Conservation (phyloP, 2,888 invertebrate species). For the Lepidocyrtinus sp. region DNA sequence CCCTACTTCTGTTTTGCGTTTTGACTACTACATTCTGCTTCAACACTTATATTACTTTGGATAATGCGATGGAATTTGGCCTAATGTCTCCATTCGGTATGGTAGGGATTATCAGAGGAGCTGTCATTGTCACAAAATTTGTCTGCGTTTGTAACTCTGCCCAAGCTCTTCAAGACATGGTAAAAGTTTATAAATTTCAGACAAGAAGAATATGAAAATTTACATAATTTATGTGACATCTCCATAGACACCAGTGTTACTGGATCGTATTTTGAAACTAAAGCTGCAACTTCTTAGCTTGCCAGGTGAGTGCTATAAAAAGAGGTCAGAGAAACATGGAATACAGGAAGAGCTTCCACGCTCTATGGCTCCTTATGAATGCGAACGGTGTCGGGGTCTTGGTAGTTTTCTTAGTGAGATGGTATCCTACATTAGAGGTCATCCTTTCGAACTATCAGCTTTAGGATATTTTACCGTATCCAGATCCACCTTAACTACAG, state of each 20-base stretch:
- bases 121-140: slow-evolving; percentile 42
- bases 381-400: slow-evolving; percentile 21
- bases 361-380: not conserved
- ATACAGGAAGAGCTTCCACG: not conserved
- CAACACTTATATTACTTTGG: slow-evolving; percentile 37
- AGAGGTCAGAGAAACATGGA: not conserved
- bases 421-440: slow-evolving; percentile 39
- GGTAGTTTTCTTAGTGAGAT: slow-evolving; percentile 41
- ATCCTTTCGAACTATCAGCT: slow-evolving; percentile 54
- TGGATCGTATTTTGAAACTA: slow-evolving; percentile 30
- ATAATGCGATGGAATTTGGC: slow-evolving; percentile 33
- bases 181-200: too few species aligned
- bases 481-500: slow-evolving; percentile 50
- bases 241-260: slow-evolving; percentile 35
- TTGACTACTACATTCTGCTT: slow-evolving; percentile 41
- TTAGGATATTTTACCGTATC: slow-evolving; percentile 56
- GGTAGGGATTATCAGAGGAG: not conserved
- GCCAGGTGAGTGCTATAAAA: not conserved
- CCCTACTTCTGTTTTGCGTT: slow-evolving; percentile 45
- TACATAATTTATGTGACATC: too few species aligned
- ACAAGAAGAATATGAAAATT: not conserved
- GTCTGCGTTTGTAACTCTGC: slow-evolving; percentile 45
- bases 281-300: slow-evolving; percentile 23
- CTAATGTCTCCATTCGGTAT: not conserved
- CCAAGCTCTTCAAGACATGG: slow-evolving; percentile 37